Evolutionary conservation across 2,797 vertebrate genomes (phyloP), one percentile per base, ranked within the genome.

Genomic region (Poeciliopsis turneri): DNA sequence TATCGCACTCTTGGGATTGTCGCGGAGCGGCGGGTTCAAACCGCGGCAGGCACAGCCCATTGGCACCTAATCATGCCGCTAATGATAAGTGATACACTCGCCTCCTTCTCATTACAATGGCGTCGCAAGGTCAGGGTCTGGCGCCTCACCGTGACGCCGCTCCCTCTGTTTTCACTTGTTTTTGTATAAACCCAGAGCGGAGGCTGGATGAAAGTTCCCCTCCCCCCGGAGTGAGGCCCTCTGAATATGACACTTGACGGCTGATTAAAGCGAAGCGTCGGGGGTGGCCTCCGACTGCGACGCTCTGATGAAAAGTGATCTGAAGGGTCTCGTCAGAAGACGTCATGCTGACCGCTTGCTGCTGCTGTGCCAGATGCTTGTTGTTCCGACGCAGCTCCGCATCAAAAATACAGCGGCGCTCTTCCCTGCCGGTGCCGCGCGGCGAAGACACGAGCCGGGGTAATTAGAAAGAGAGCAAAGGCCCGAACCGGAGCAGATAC

Each of bases 11-110:
- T 55, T 74, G 92, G 88, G 93, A 92, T 89, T 39, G 69, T 28
- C 45, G 41, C 41, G 16, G 72, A 82, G 59, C 28, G 68, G 84
- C 30, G 82, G 90, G 92, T 86, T 92, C 92, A 89, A 92, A 91
- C 80, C 83, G 78, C 66, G 70, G 74, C 77, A 75, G 87, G 87
- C 85, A 92, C 91, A 93, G 91, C 88, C 90, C 92, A 93, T 91
- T 94, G 92, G 93, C 88, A 90, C 92, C 93, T 93, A 93, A 94
- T 93, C 94, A 92, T 87, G 91, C 90, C 13, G 51, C 88, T 92
- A 94, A 92, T 89, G 92, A 92, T 91, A 88, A 93, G 87, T 91
- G 91, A 92, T 92, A 94, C 91, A 90, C 91, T 87, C 80, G 33
- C 86, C 79, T 73, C 80, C 79, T 82, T 89, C 87, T 87, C 74